These are phyloP conservation scores for Luperina nickerlii DNA, from an alignment of 2,888 invertebrate species.

Conservation along the genomic window DNA sequence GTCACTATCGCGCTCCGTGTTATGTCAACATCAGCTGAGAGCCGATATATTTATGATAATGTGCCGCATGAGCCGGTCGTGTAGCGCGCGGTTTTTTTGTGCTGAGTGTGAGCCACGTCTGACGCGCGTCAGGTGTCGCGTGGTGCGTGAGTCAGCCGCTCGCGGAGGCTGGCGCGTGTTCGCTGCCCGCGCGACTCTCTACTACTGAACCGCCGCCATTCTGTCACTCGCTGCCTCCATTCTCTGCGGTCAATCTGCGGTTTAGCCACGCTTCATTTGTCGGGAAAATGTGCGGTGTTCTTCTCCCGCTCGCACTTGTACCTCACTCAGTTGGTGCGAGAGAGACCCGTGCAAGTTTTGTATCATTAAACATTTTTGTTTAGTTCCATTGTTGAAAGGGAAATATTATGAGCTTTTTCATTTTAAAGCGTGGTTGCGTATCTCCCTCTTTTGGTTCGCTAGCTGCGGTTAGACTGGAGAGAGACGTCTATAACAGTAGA, in stretches of 20 bases:
- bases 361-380: conserved; percentile 88
- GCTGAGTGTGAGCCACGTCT: conserved; percentile 54
- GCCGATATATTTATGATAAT: conserved; percentile 75
- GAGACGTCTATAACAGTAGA: conserved; percentile 73
- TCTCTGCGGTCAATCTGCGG: conserved; percentile 91
- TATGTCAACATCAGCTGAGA: conserved; percentile 86
- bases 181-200: conserved; percentile 83
- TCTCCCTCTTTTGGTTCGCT: conserved; percentile 76
- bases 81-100: conserved; percentile 62
- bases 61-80: conserved; percentile 77
- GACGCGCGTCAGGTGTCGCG: conserved; percentile 57
- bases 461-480: conserved; percentile 73
- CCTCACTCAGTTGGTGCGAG: conserved; percentile 70
- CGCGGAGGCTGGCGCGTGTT: conserved; percentile 79
- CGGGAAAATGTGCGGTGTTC: conserved; percentile 87
- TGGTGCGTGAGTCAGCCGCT: conserved; percentile 61
- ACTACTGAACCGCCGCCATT: conserved; percentile 89
- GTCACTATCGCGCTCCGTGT: conserved; percentile 48
- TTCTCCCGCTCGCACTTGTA: conserved; percentile 78
- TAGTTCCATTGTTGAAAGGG: conserved; percentile 87
- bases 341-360: conserved; percentile 85
- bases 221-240: conserved; percentile 90
- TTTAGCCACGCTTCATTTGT: conserved; percentile 91
- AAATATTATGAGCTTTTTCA: conserved; percentile 89
- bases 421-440: conserved; percentile 77